Conservation (phyloP, 1,140 invertebrate genomes). For the Trinorchestia longiramus region DNA sequence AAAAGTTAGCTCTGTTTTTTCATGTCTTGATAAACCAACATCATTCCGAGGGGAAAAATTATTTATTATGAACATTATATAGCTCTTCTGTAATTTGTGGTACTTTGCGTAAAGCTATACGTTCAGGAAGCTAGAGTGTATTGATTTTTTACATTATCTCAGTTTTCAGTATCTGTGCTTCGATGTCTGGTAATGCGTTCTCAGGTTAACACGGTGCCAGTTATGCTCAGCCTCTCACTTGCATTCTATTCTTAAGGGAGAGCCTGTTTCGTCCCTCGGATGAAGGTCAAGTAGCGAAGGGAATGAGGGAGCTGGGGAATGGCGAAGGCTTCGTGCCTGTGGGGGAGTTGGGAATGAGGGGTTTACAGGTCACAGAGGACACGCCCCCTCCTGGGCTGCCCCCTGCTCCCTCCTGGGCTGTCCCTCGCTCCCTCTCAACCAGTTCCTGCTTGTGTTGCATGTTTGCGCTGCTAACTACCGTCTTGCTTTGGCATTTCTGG, state of each 20-base stretch:
- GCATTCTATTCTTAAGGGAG: neutral
- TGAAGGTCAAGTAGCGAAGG: constrained; percentile 41
- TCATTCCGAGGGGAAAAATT: too few species aligned
- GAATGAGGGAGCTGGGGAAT: neutral
- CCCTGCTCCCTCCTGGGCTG: neutral
- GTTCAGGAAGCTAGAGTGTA: too few species aligned
- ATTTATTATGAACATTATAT: too few species aligned
- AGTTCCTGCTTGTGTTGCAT: neutral
- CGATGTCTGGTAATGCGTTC: too few species aligned
- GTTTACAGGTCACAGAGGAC: constrained; percentile 43
- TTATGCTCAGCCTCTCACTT: neutral
- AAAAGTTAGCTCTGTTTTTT: too few species aligned
- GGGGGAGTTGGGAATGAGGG: neutral
- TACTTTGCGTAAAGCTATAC: too few species aligned
- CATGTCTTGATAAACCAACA: too few species aligned
- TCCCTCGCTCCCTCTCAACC: neutral
- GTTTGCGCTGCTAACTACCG: neutral
- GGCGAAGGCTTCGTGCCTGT: neutral
- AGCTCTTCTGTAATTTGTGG: too few species aligned
- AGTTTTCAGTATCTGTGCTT: too few species aligned
- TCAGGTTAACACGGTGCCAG: too few species aligned
- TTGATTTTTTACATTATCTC: too few species aligned
- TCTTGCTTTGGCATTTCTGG: neutral
- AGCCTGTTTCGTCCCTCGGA: neutral
- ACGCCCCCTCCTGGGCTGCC: neutral